Conservation (phyloP, 2,113 vertebrate species). For the Hemiprocne comata region DNA sequence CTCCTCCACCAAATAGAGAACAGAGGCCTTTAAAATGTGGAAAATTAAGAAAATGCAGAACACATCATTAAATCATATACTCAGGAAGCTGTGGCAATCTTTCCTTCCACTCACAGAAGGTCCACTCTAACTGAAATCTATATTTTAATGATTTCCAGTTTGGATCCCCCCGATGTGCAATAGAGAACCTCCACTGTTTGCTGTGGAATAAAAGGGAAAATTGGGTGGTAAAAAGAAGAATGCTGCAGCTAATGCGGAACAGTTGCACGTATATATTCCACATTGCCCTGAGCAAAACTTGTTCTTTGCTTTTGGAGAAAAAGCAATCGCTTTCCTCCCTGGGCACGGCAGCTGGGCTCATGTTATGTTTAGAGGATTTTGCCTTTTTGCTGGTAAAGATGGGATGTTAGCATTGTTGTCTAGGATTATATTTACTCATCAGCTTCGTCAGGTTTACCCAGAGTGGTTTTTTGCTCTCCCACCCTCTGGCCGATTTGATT, state of each 20-base stretch:
- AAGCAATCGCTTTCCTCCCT: constrained; percentile 50
- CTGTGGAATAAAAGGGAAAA: constrained; percentile 63
- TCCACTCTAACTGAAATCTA: constrained; percentile 70
- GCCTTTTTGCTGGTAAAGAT: too few species aligned
- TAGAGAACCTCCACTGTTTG: constrained; percentile 47
- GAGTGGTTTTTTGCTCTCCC: constrained; percentile 49
- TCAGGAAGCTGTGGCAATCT: constrained; percentile 74
- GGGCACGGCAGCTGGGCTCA: constrained; percentile 39
- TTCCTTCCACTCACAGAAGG: constrained; percentile 75
- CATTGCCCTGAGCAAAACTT: constrained; percentile 71
- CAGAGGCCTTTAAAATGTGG: constrained; percentile 76
- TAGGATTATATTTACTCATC: background rate
- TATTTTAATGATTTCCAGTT: constrained; percentile 79
- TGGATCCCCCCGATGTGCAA: constrained; percentile 28
- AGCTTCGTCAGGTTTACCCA: constrained; percentile 60
- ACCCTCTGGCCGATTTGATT: background rate
- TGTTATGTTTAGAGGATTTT: constrained; percentile 14
- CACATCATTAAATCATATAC: constrained; percentile 72
- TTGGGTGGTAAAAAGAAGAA: constrained; percentile 71
- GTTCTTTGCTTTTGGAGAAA: constrained; percentile 66
- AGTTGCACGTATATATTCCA: constrained; percentile 70
- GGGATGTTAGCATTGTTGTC: too few species aligned
- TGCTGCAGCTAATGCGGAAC: constrained; percentile 69
- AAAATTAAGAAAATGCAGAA: constrained; percentile 80
- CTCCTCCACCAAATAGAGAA: constrained; percentile 63